A percentile compares a stretch with the other conserved stretches of the same genome.
Evolutionary conservation across 2,797 vertebrate species (phyloP).

Genomic region (Acipenser ruthenus): DNA sequence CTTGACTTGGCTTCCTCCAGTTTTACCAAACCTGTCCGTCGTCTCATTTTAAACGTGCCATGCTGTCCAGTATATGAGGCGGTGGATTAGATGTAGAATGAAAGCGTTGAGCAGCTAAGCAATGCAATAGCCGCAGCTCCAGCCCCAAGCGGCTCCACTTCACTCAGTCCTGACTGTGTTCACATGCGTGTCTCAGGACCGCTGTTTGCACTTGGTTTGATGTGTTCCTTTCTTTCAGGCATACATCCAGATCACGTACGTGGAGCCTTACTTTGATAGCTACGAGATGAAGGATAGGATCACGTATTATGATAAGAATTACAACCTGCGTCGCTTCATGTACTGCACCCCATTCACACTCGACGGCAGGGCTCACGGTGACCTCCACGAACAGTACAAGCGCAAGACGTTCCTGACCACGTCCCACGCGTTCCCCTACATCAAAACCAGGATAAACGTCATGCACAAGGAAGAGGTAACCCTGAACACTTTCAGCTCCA

Average conservation of each 20-base stretch:
- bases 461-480: constrained; percentile 95
- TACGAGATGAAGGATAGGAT: constrained; percentile 99
- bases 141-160: no score
- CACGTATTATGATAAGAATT: constrained; percentile 98
- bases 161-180: no score
- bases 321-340: constrained; percentile 92
- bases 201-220: neutral
- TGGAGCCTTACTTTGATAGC: constrained; percentile 94
- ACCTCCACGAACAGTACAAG: constrained; percentile 94
- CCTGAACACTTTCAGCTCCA: neutral
- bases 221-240: constrained; percentile 56
- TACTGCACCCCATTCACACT: constrained; percentile 97
- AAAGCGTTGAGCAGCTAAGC: no score
- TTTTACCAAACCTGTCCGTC: no score
- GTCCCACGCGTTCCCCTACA: constrained; percentile 94
- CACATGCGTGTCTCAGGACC: no score
- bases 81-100: no score
- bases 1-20: no score
- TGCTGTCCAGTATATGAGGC: no score
- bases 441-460: constrained; percentile 97
- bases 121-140: no score
- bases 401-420: constrained; percentile 95
- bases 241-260: constrained; percentile 93
- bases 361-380: constrained; percentile 89
- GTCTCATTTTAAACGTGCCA: no score